Base-by-base conservation (phyloP, 2,888 invertebrate species). In the Tinea pellionella region DNA sequence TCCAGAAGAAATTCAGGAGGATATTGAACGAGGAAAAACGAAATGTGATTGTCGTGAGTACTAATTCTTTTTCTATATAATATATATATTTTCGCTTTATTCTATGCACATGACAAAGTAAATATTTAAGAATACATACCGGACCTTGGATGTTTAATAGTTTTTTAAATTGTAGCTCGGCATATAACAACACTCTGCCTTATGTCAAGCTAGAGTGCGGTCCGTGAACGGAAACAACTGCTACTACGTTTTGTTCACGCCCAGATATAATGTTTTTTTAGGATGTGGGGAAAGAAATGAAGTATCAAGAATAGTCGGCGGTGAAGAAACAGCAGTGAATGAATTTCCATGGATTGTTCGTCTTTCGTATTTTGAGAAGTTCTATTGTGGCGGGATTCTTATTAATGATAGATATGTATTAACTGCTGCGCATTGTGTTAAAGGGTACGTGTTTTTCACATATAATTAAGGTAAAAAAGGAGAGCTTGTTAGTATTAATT, bases 301-400 rank as follows among this genome's bases (percentile, higher is more conserved):
- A 69, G 94, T 92, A 63, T 92, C 93, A 51, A 89, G 96, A 60
- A 95, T 96, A 64, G 92, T 95, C 1, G 95, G 95, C 3, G 96
- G 96, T 0, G 90, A 91, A 66, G 92, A 93, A 59, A 91, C 95
- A 0, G 89, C 89, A 11, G 89, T 92, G 64, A 94, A 94, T 73
- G 95, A 95, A 77, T 96, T 93, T 75, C 96, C 96, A 3, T 96
- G 96, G 96, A 92, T 95, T 86, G 94, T 90, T n/a, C 89, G 95
- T 47, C 88, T 96, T 47, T 93, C 94, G 12, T 95, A 96, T 76
- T 92, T 94, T 78, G 94, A 94, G 73, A 92, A 94, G 69, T 96
- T 96, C 82, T 96, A 96, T 78, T 96, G 96, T 69, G 96, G 95
- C 3, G 95, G 94, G 12, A 93, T 93, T 69, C 88, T 96, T 61